Conservation (phyloP, 2,888 invertebrate genomes). For the Diarsia mendica region DNA sequence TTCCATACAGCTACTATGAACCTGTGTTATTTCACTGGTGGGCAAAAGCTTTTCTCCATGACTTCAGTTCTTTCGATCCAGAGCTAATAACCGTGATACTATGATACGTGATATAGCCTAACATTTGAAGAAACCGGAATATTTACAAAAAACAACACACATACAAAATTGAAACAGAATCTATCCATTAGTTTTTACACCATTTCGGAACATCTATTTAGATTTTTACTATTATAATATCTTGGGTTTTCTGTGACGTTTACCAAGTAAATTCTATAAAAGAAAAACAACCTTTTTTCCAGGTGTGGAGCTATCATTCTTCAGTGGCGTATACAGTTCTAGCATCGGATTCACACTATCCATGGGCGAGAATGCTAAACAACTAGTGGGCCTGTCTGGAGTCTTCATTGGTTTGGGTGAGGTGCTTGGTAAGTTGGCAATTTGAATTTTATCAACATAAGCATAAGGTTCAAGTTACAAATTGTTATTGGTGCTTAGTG, state of each 20-base stretch:
- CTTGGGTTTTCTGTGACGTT: too few relatives aligned
- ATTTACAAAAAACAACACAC: too few relatives aligned
- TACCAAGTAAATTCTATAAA: neutral
- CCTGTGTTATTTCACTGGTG: too few relatives aligned
- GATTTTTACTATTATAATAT: too few relatives aligned
- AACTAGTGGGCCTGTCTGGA: conserved; percentile 97
- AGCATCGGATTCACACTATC: conserved; percentile 96
- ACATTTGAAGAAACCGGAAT: too few relatives aligned
- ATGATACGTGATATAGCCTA: too few relatives aligned
- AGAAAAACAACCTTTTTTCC: conserved; percentile 59
- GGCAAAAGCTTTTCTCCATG: too few relatives aligned
- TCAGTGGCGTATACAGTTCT: conserved; percentile 98
- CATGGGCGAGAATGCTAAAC: conserved; percentile 95
- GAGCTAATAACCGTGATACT: too few relatives aligned
- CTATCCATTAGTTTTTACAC: too few relatives aligned
- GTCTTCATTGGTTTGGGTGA: conserved; percentile 98
- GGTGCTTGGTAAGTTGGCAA: conserved; percentile 92
- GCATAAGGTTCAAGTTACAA: conserved; percentile 77
- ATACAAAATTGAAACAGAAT: too few relatives aligned
- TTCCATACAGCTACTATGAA: too few relatives aligned
- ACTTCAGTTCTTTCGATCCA: too few relatives aligned
- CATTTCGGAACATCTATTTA: neutral
- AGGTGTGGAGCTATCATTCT: conserved; percentile 98
- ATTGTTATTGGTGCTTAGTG: conserved; percentile 92
- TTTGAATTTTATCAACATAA: neutral